Conservation (phyloP, 2,888 invertebrate species). For the Drosophila anomalipes region DNA sequence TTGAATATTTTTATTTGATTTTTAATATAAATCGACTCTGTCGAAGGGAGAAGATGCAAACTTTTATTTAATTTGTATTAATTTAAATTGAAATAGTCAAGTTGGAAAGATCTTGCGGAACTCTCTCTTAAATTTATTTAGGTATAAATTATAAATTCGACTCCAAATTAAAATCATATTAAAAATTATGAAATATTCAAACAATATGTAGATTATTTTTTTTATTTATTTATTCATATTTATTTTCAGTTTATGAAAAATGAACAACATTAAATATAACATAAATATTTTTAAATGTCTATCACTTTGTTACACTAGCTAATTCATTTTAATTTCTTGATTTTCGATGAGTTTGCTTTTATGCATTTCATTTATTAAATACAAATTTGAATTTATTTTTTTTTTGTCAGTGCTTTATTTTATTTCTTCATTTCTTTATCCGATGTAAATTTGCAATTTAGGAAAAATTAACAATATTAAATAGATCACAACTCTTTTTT, state of each 20-base stretch:
- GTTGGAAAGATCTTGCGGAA: background rate
- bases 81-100: conserved; percentile 44
- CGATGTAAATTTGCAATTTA: background rate
- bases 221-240: background rate
- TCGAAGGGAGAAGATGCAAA: background rate
- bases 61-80: conserved; percentile 58
- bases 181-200: background rate
- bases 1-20: conserved; percentile 33
- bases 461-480: background rate
- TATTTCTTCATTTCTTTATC: background rate
- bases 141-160: background rate
- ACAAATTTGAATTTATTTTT: background rate
- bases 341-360: background rate
- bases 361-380: background rate
- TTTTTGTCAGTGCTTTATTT: background rate
- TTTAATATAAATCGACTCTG: background rate
- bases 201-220: background rate
- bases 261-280: background rate
- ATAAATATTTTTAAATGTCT: background rate
- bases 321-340: background rate
- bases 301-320: background rate
- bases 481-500: background rate
- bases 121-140: background rate
- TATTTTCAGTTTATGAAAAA: background rate
- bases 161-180: background rate